Conservation (phyloP, 2,113 vertebrate genomes). For the Hyaena hyaena region DNA sequence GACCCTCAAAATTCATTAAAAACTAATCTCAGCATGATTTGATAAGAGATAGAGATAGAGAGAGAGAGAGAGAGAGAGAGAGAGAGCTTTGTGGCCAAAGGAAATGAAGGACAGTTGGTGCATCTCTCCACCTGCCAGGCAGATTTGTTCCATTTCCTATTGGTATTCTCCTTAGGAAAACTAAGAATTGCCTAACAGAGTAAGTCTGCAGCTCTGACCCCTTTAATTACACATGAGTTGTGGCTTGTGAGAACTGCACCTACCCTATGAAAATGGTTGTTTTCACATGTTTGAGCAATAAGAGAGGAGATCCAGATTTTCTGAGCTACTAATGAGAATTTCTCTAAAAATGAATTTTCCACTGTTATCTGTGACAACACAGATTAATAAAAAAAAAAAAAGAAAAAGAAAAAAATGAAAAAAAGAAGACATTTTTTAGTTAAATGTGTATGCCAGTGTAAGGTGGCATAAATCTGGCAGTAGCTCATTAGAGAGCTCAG, state of each 20-base stretch:
- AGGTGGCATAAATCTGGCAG: not conserved
- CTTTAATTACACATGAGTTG: not conserved
- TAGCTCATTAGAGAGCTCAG: not conserved
- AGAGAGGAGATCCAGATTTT: not conserved
- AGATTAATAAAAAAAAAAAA: not conserved
- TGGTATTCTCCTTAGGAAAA: not conserved
- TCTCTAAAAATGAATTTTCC: not conserved
- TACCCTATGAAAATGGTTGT: not conserved
- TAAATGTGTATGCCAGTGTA: not conserved
- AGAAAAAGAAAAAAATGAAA: not conserved
- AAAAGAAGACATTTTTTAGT: not conserved
- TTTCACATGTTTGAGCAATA: not conserved
- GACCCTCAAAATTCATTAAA: slow-evolving; percentile 34
- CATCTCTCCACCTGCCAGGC: not conserved
- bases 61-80: no score
- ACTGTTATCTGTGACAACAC: not conserved
- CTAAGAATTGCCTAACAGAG: not conserved
- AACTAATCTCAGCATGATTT: not conserved
- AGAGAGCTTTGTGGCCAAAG: slow-evolving; percentile 9
- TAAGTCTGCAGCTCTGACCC: not conserved
- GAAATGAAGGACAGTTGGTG: not conserved
- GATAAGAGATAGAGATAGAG: no score
- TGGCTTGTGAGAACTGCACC: not conserved
- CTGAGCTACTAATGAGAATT: not conserved
- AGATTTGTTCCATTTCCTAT: not conserved